These are phyloP conservation scores for Actinia equina DNA, from an alignment of 64 coral and sea anemone species.

Conservation along the genomic window DNA sequence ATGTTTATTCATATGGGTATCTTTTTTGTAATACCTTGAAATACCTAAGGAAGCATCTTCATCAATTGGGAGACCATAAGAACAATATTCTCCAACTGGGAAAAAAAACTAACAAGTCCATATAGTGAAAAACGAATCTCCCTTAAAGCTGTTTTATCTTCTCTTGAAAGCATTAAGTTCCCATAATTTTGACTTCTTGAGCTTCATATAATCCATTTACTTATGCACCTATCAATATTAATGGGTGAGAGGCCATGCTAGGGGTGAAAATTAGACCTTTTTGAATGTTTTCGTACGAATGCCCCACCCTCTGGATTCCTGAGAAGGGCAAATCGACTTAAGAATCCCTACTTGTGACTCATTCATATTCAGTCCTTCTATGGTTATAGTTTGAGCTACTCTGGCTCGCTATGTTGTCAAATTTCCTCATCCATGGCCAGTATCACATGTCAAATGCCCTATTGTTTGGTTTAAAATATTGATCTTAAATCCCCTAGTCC, in stretches of 20 bases:
- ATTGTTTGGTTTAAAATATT: neutral
- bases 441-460: neutral
- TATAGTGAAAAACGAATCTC: too few relatives aligned
- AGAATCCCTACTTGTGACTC: too few relatives aligned
- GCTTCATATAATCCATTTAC: neutral
- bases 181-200: too few relatives aligned
- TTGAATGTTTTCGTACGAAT: neutral
- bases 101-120: slow-evolving; percentile 2
- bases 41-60: neutral
- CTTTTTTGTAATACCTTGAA: slow-evolving; percentile 42
- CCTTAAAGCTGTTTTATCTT: neutral
- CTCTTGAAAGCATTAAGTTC: too few relatives aligned
- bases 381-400: neutral
- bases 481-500: neutral
- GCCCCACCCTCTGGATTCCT: neutral
- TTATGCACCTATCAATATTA: neutral
- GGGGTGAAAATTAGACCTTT: neutral
- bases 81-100: neutral
- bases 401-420: neutral
- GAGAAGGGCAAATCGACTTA: neutral
- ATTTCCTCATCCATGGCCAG: neutral
- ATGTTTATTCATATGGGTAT: slow-evolving; percentile 47
- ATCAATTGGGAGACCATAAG: slow-evolving; percentile 6
- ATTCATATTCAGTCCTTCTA: neutral
- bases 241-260: neutral